Conservation (phyloP, 1,140 invertebrate species). For the Euura lappo region DNA sequence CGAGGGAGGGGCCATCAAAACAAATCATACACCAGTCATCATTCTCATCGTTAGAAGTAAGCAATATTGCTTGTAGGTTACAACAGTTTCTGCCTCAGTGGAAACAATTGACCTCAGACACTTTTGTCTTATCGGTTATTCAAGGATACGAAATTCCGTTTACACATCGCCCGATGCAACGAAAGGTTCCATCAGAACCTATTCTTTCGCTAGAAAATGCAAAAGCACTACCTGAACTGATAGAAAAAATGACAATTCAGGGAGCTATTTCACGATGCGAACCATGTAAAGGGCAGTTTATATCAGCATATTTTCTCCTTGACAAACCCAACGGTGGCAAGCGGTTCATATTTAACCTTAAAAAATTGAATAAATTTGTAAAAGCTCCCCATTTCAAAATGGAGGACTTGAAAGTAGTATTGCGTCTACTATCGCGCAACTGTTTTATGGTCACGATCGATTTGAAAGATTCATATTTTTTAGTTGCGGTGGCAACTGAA, state of each 20-base stretch:
- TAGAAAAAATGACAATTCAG: not conserved
- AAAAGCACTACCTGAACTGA: too few relatives aligned
- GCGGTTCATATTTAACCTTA: conserved; percentile 27
- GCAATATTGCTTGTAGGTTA: too few relatives aligned
- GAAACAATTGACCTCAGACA: too few relatives aligned
- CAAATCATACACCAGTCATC: too few relatives aligned
- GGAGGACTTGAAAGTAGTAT: conserved; percentile 24
- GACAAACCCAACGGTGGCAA: conserved; percentile 21
- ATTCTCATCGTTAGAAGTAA: too few relatives aligned
- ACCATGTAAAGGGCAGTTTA: conserved; percentile 21
- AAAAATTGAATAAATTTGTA: conserved; percentile 24
- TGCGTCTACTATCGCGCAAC: conserved; percentile 14
- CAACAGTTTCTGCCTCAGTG: too few relatives aligned
- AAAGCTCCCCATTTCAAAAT: conserved; percentile 30
- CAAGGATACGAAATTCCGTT: too few relatives aligned
- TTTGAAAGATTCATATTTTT: conserved; percentile 8
- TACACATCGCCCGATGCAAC: too few relatives aligned
- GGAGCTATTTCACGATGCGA: conserved; percentile 11
- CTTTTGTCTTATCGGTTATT: too few relatives aligned
- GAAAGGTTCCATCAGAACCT: too few relatives aligned
- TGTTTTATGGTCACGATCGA: conserved; percentile 23
- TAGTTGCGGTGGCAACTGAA: not conserved
- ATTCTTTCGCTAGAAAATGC: too few relatives aligned
- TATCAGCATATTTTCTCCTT: conserved; percentile 27
- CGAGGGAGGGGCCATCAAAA: too few relatives aligned